Evolutionary conservation across 2,797 vertebrate genomes (phyloP).

Genomic region (Pseudotriccus pelzelni): DNA sequence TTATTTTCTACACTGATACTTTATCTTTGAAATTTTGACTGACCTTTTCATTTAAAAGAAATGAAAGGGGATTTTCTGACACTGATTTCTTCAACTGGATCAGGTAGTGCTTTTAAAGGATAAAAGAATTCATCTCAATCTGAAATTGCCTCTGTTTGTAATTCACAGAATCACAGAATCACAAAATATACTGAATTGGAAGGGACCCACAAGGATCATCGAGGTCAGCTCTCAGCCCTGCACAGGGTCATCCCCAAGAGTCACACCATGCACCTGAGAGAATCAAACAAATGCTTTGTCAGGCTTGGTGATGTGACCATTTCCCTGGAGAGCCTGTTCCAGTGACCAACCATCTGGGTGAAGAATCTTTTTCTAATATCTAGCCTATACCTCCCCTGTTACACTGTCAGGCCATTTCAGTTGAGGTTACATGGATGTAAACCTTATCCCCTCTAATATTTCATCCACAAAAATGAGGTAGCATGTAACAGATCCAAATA

Average conservation of each 20-base stretch:
- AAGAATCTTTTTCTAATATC: background rate
- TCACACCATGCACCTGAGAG: background rate
- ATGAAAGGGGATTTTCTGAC: background rate
- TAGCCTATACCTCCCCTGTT: background rate
- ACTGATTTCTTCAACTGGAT: background rate
- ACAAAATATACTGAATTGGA: background rate
- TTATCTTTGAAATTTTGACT: background rate
- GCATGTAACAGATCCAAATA: background rate
- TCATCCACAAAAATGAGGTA: background rate
- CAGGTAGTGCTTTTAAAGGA: background rate
- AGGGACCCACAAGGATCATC: background rate
- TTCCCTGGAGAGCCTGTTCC: background rate
- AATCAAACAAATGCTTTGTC: background rate
- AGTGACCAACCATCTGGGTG: background rate
- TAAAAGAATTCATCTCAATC: background rate
- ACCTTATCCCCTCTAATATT: background rate
- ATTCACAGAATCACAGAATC: background rate
- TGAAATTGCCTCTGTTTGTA: background rate
- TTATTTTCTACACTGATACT: background rate
- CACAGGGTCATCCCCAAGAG: background rate
- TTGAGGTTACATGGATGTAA: background rate
- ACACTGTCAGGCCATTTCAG: background rate
- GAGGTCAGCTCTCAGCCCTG: background rate
- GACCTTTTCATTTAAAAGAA: background rate
- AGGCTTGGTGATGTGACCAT: background rate